Evolutionary conservation across 2,797 vertebrate species (phyloP).

Genomic region (Gouania willdenowi): DNA sequence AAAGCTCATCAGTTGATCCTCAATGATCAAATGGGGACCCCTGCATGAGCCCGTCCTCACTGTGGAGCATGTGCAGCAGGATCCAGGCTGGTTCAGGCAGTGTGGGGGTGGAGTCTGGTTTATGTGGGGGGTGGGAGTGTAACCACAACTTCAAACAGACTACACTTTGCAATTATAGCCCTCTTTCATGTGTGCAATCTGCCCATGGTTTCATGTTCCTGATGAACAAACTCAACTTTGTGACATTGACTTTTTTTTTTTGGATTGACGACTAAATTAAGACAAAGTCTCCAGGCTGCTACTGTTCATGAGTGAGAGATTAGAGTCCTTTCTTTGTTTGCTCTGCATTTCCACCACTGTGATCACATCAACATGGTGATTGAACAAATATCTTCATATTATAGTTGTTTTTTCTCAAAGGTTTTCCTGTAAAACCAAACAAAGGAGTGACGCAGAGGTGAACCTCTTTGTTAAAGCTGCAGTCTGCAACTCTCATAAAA

Average conservation of each 20-base stretch:
- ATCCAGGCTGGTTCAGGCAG: constrained; percentile 8
- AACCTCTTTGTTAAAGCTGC: too few relatives aligned
- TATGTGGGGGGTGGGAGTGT: neutral
- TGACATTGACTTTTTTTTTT: constrained; percentile 9
- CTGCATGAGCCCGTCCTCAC: constrained; percentile 12
- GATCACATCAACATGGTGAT: neutral
- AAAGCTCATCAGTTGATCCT: constrained; percentile 13
- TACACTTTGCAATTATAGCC: constrained; percentile 21
- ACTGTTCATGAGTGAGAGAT: too few relatives aligned
- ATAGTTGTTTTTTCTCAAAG: too few relatives aligned
- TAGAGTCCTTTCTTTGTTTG: neutral
- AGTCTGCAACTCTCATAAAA: too few relatives aligned
- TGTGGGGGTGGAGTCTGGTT: constrained; percentile 10
- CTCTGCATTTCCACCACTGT: constrained; percentile 1
- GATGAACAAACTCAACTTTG: constrained; percentile 3
- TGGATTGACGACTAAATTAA: neutral
- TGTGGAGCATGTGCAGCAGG: neutral
- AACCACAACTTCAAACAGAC: constrained; percentile 43
- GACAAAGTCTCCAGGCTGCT: constrained; percentile 8
- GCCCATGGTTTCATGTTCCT: constrained; percentile 4
- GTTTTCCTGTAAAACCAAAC: too few relatives aligned
- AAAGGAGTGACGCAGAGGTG: too few relatives aligned
- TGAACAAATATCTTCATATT: too few relatives aligned
- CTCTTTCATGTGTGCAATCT: constrained; percentile 18
- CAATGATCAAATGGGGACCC: constrained; percentile 20